Evolutionary conservation across 2,888 invertebrate genomes (phyloP), one percentile per base, ranked within the genome.

Genomic region (Oxystoma pomonae): DNA sequence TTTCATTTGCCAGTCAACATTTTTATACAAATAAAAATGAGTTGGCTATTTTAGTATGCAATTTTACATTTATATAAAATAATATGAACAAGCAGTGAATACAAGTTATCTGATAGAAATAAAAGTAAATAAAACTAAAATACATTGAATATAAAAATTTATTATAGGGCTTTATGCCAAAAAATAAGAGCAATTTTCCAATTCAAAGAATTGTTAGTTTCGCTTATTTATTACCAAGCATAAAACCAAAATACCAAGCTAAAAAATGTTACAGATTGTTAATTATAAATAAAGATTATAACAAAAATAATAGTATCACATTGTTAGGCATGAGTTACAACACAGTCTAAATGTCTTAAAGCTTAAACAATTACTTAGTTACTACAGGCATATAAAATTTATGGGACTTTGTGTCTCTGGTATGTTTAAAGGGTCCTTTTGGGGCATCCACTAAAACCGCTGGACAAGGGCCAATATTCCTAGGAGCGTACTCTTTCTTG

Each of bases 381-480:
- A 65, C 62, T 21, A 68, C 63, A 20, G 68, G 67, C 76, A 90
- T 85, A 77, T 92, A 94, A 78, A 92, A 93, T 77, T 91, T 92
- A 79, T 94, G 93, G 75, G 91, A 89, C 70, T 88, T 90, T 12
- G 93, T 91, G 77, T 94, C 91, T 67, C 92, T 85, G 20, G 92
- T 92, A 74, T 93, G 92, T 78, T 91, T 91, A 80, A 89, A 94
- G 17, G 90, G 90, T 62, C 91, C 88, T 67, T 86, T 85, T 62
- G 90, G 87, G 51, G 88, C 84, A 74, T 92, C 90, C 61, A 93
- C 84, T 67, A 92, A 82, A 35, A 91, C 85, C 49, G 92, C 93
- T 0, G 92, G 92, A 78, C 94, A 94, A 1, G 91, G 89, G 59
- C 91, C 90, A 22, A 82, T 80, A 69, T 87, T 88, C 67, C 88